A percentile compares a stretch with the other conserved stretches of the same genome.
These are phyloP conservation scores for Pseudomugil tenellus DNA, from an alignment of 2,797 vertebrate genomes.

Conservation along the genomic window DNA sequence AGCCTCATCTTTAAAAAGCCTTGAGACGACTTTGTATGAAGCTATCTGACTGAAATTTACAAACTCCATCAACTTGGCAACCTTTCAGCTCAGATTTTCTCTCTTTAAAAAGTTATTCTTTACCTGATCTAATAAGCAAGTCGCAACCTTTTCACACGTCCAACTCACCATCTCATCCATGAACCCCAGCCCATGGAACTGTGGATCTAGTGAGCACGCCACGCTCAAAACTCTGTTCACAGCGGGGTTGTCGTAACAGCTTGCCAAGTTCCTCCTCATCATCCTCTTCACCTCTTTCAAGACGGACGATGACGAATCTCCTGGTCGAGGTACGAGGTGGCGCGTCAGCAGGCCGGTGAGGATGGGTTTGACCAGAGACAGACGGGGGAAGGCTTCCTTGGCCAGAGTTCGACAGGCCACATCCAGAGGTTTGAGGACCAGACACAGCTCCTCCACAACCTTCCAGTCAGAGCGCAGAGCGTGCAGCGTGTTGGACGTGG, in stretches of 20 bases:
- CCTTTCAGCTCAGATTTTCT: neutral
- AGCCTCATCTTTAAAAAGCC: too few species aligned
- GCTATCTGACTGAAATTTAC: neutral
- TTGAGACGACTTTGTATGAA: neutral
- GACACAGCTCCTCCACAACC: conserved; percentile 75
- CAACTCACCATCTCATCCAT: conserved; percentile 74
- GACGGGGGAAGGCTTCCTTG: conserved; percentile 78
- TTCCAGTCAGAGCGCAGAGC: conserved; percentile 72
- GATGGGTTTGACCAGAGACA: conserved; percentile 82
- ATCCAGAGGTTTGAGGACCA: conserved; percentile 80
- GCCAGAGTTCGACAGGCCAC: conserved; percentile 83
- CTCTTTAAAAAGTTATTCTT: too few species aligned
- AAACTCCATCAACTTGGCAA: too few species aligned
- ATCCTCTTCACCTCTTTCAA: conserved; percentile 75
- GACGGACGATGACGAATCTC: conserved; percentile 66
- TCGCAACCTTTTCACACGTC: neutral
- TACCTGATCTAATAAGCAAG: too few species aligned
- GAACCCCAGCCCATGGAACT: conserved; percentile 82
- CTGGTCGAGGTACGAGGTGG: conserved; percentile 72
- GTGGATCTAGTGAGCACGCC: conserved; percentile 83
- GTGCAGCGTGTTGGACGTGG: conserved; percentile 11
- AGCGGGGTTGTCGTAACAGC: conserved; percentile 68
- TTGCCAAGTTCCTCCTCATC: conserved; percentile 70
- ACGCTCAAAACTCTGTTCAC: conserved; percentile 78
- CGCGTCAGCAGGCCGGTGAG: conserved; percentile 81